phyloP scores from a whole-genome alignment of 2,797 vertebrate genomes.

The Lerista edwardsae region DNA sequence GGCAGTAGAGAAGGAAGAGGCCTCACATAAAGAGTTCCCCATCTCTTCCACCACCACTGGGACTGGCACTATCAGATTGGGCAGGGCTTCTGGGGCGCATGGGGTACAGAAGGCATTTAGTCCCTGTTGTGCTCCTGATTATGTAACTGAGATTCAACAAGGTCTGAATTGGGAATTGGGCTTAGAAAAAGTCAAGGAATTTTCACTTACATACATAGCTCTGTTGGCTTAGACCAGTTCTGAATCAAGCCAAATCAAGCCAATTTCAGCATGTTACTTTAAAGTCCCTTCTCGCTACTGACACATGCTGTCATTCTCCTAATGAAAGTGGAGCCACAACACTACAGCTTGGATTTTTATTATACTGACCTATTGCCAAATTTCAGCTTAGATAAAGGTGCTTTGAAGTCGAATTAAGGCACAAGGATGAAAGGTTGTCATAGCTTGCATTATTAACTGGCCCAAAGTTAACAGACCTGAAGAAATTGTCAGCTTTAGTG shows the following conservation, averaged over 20 bases:
- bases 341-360: not conserved
- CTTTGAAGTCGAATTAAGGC: not conserved
- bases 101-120: not conserved
- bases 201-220: not conserved
- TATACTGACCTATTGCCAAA: not conserved
- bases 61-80: not conserved
- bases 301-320: not conserved
- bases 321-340: not conserved
- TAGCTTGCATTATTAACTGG: not conserved
- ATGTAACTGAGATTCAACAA: no score
- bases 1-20: no score
- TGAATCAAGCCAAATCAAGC: not conserved
- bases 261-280: not conserved
- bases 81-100: no score
- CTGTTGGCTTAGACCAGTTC: not conserved
- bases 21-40: not conserved
- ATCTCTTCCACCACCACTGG: not conserved
- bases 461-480: not conserved
- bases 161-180: not conserved
- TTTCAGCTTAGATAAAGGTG: not conserved
- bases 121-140: not conserved
- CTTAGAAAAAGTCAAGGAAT: not conserved
- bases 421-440: constrained; percentile 6
- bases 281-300: not conserved
- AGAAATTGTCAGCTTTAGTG: constrained; percentile 1